A percentile compares a stretch with the other conserved stretches of the same genome.
These are phyloP conservation scores for Eulemur macaco DNA, from an alignment of 2,113 vertebrate genomes.

Conservation along the genomic window DNA sequence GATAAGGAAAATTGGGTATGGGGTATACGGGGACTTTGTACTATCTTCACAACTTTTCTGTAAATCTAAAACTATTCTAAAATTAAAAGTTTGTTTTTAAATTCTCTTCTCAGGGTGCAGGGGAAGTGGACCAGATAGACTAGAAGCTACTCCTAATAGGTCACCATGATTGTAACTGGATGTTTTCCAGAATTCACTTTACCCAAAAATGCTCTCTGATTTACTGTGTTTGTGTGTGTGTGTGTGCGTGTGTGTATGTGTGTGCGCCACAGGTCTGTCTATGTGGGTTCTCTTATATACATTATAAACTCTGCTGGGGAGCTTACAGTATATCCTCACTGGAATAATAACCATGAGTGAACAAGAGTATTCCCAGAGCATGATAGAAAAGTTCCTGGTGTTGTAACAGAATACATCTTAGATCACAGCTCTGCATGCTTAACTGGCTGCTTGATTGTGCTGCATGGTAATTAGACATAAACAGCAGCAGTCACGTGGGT, in stretches of 20 bases:
- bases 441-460: background rate
- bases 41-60: background rate
- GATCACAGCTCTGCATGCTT: background rate
- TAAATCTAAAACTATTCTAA: background rate
- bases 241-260: background rate
- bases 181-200: background rate
- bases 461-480: background rate
- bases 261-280: background rate
- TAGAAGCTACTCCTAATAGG: background rate
- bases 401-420: background rate
- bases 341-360: background rate
- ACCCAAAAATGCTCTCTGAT: background rate
- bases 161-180: background rate
- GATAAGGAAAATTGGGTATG: background rate
- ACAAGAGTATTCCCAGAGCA: background rate
- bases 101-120: background rate
- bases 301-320: background rate
- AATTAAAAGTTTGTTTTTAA: background rate
- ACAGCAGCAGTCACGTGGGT: background rate
- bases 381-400: background rate
- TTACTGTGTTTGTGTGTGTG: background rate
- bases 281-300: background rate
- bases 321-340: background rate
- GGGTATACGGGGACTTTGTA: background rate
- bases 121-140: background rate